Percentiles rank a stretch among this genome's conserved stretches.
Evolutionary conservation across 2,888 invertebrate genomes (phyloP).

Genomic region (Mycalesis mineus): DNA sequence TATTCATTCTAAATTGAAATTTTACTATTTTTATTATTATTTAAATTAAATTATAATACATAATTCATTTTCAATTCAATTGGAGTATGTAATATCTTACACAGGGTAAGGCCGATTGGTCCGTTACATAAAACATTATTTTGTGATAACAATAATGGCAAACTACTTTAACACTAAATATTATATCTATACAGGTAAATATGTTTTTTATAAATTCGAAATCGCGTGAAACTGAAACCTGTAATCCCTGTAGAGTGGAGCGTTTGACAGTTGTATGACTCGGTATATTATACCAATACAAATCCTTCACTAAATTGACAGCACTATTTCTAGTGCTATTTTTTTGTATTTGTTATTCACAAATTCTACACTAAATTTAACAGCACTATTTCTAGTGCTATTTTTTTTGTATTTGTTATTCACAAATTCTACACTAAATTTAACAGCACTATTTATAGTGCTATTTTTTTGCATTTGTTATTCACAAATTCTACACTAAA

Average conservation of each 20-base stretch:
- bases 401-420: too few relatives aligned
- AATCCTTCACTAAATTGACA: too few relatives aligned
- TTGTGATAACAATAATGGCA: conserved; percentile 19
- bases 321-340: too few relatives aligned
- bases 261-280: not conserved
- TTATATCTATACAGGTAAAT: conserved; percentile 10
- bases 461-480: too few relatives aligned
- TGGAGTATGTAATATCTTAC: conserved; percentile 15
- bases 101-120: conserved; percentile 20
- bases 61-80: conserved; percentile 24
- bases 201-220: conserved; percentile 16
- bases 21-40: conserved; percentile 33
- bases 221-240: not conserved
- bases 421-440: too few relatives aligned
- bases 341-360: too few relatives aligned
- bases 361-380: too few relatives aligned
- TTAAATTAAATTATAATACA: conserved; percentile 18
- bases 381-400: too few relatives aligned
- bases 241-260: not conserved
- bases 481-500: too few relatives aligned
- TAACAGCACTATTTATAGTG: too few relatives aligned
- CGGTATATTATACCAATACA: too few relatives aligned
- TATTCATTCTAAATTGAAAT: conserved; percentile 16
- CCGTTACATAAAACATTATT: conserved; percentile 15
- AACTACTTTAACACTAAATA: conserved; percentile 16